phyloP scores from a whole-genome alignment of 2,797 vertebrate species.

The Sebastes flavidus region DNA sequence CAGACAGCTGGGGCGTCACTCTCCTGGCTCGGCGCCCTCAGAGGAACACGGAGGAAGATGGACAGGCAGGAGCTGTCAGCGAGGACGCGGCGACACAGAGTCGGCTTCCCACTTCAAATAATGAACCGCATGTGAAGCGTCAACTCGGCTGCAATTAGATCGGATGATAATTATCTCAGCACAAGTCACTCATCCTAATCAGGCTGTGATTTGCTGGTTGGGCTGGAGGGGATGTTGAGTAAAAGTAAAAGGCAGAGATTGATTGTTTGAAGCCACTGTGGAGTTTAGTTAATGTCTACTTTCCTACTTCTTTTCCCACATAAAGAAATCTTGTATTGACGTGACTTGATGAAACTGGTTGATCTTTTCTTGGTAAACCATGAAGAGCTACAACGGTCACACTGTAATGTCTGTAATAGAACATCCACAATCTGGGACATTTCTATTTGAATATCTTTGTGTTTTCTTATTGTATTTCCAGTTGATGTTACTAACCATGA shows the following conservation, averaged over 20 bases:
- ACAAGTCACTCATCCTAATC: slow-evolving; percentile 50
- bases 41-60: slow-evolving; percentile 37
- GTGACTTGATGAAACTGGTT: background rate
- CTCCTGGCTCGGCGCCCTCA: slow-evolving; percentile 18
- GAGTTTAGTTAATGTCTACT: background rate
- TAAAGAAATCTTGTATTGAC: background rate
- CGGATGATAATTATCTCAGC: slow-evolving; percentile 58
- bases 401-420: background rate
- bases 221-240: background rate
- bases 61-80: slow-evolving; percentile 60
- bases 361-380: background rate
- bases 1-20: slow-evolving; percentile 36
- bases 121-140: slow-evolving; percentile 59
- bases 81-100: slow-evolving; percentile 26
- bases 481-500: background rate
- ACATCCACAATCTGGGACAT: background rate
- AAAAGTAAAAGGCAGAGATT: background rate
- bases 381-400: background rate
- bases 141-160: slow-evolving; percentile 59
- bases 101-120: slow-evolving; percentile 52
- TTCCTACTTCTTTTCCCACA: background rate
- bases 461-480: background rate
- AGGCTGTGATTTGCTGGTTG: slow-evolving; percentile 17
- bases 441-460: background rate
- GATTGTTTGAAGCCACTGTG: background rate